Base-by-base conservation (phyloP, 2,888 invertebrate genomes). In the Leptopilina myrica region DNA sequence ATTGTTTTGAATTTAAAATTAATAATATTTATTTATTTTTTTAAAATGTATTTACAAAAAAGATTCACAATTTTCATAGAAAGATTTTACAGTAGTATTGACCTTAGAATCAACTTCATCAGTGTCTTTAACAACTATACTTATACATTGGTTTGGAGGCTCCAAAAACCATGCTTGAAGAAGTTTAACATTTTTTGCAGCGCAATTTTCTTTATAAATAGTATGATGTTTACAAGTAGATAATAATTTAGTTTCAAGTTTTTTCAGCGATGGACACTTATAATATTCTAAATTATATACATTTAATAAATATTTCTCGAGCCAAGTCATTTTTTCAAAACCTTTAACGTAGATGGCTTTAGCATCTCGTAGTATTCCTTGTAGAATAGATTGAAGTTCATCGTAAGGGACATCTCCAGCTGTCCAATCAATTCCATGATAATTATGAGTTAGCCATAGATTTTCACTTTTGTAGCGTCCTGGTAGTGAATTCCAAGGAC, bases 401-500 rank as follows among this genome's bases (percentile, higher is more conserved):
- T 2, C 33, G 33, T 33, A 33, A 2, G 33, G 33, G 3, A 33
- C 33, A 33, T 33, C 33, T 33, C 33, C 33, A 33, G 33, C 33
- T 33, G 33, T 33, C 33, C 66, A 66, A 4, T 66, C n/a, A 7
- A 59, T 59, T 15, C 59, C 59, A 59, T n/a, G 59, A 6, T 59
- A 59, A 15, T 43, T 43, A n/a, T n/a, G 59, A 5, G 15, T 59
- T 1, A 59, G n/a, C 59, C 59, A n/a, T 5, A n/a, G 59, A 6
- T 59, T 59, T n/a, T 59, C 59, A 59, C n/a, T 59, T 15, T 59
- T 59, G n/a, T 59, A 59, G 14, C 59, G 59, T 59, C 14, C 33
- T 2, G 33, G 3, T 3, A 33, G 33, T 2, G 33, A 33, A 33
- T 33, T 33, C 33, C 33, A 33, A 33, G 33, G 33, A 33, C 33